These are phyloP conservation scores for Salvelinus alpinus DNA, from an alignment of 2,113 vertebrate genomes.

Conservation along the genomic window DNA sequence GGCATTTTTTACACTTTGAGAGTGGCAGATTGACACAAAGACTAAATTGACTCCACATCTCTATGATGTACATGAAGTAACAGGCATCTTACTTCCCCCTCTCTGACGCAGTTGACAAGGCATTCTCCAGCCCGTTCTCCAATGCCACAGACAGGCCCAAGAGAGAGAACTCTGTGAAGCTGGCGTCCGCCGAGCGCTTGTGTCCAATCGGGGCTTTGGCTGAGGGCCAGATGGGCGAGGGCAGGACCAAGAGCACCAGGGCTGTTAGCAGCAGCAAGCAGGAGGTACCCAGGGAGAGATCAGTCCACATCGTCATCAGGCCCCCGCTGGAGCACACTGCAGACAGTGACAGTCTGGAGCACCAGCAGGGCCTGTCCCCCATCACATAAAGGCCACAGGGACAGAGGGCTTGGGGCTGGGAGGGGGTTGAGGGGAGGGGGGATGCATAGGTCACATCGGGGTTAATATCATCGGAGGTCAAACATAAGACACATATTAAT, in stretches of 20 bases:
- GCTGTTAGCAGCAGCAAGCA: too few relatives aligned
- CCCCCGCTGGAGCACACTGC: background rate
- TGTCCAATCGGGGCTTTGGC: background rate
- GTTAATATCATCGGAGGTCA: background rate
- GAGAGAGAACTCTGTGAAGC: background rate
- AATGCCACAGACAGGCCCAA: background rate
- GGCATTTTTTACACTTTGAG: too few relatives aligned
- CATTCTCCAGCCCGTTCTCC: background rate
- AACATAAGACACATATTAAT: background rate
- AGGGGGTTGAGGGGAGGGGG: background rate
- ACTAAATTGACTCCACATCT: too few relatives aligned
- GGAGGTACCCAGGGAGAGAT: background rate
- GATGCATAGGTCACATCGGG: background rate
- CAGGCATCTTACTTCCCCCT: constrained; percentile 1
- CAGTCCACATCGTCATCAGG: background rate
- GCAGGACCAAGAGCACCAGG: constrained; percentile 3
- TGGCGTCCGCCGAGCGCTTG: background rate
- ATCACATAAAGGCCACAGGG: background rate
- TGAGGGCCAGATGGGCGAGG: constrained; percentile 14
- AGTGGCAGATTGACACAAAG: too few relatives aligned
- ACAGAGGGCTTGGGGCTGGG: background rate
- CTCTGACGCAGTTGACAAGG: constrained; percentile 2
- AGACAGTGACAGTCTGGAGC: background rate
- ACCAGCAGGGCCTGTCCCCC: background rate
- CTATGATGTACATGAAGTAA: too few relatives aligned